Base-by-base conservation (phyloP, 2,797 vertebrate genomes). In the Galaxias olidus region DNA sequence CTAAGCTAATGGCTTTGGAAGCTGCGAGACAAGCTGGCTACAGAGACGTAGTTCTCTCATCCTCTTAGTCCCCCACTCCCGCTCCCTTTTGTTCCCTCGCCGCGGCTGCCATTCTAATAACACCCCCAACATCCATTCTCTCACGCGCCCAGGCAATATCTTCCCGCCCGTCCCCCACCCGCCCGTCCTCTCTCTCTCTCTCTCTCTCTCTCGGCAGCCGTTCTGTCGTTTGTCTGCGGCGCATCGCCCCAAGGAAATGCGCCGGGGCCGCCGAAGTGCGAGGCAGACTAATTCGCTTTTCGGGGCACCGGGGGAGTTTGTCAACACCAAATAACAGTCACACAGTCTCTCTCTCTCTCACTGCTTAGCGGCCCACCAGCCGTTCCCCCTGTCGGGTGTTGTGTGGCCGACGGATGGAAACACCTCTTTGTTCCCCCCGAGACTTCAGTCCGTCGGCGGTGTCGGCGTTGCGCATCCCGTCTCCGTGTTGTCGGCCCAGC, bases 221-320 rank as follows among this genome's bases (percentile, higher is more conserved):
- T 62, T 72, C 66, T 56, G 61, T 42, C 60, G 9, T 60, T n/a
- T 46, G 58, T 69, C 18, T 65, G 62, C 54, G n/a, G 4, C 30
- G 59, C 66, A 61, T 80, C 56, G 63, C 87, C 72, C 4, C 12
- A 74, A 75, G 74, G n/a, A n/a, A 79, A 73, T 75, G 59, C 14
- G 48, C 30, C 30, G 68, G 64, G 8, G 47, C 48, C 40, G 30
- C 53, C 10, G 10, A 76, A 79, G 76, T 72, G 80, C 7, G 54
- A 87, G 83, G 81, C 76, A 65, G 76, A 73, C 86, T 87, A 81
- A 89, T 87, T 87, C 64, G 56, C 76, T 85, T 88, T 83, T 54
- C 60, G 73, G 60, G 59, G 54, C 81, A 80, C 79, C 74, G 73
- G 83, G 80, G 43, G 84, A 86, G 70, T 88, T 86, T 84, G 85